Evolutionary conservation across 2,113 vertebrate genomes (phyloP).

Genomic region (Sapayoa aenigma): DNA sequence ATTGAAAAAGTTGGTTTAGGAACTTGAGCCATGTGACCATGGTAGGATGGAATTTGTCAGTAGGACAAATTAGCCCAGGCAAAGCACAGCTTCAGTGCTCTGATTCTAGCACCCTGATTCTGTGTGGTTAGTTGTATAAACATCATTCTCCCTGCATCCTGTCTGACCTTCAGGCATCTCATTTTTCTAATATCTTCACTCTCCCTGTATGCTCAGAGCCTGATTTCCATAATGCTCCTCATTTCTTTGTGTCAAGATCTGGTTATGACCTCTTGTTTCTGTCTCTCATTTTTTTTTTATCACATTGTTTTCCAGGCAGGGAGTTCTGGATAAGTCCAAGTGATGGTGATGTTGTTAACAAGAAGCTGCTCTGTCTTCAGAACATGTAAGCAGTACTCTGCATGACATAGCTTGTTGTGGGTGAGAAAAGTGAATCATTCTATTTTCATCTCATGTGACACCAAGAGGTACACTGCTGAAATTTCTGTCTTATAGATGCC

Average conservation of each 20-base stretch:
- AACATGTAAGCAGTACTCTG: not conserved
- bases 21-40: not conserved
- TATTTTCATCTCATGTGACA: not conserved
- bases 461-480: not conserved
- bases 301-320: not conserved
- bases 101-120: not conserved
- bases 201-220: not conserved
- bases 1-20: not conserved
- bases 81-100: not conserved
- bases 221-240: not conserved
- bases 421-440: not conserved
- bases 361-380: not conserved
- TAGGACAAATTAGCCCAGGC: not conserved
- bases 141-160: not conserved
- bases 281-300: not conserved
- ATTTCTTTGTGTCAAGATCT: not conserved
- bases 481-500: not conserved
- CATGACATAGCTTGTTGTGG: not conserved
- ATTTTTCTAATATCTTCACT: not conserved
- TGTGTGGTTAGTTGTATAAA: not conserved
- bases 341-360: not conserved
- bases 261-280: not conserved
- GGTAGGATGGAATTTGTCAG: slow-evolving; percentile 22
- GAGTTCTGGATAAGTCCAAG: not conserved
- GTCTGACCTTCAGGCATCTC: not conserved